A percentile compares a stretch with the other conserved stretches of the same genome.
Conservation (phyloP, 2,888 invertebrate genomes). For the Mamestra brassicae region DNA sequence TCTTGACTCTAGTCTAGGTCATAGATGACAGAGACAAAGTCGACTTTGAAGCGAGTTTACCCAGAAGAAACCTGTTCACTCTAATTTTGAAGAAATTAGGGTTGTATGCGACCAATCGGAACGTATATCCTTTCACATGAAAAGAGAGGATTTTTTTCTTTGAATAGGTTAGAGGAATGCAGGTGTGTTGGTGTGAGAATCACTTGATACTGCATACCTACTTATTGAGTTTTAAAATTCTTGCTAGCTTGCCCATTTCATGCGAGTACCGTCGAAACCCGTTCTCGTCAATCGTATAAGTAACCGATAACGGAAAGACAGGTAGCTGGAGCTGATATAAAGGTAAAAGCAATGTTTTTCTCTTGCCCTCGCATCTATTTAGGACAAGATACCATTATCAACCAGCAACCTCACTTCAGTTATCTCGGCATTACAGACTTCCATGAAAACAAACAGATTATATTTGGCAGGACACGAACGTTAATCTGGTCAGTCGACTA, state of each 20-base stretch:
- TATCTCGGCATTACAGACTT: slow-evolving; percentile 48
- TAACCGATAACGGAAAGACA: slow-evolving; percentile 27
- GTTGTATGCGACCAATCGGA: too few relatives aligned
- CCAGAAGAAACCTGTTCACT: too few relatives aligned
- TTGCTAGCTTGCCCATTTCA: slow-evolving; percentile 24
- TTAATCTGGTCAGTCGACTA: slow-evolving; percentile 45
- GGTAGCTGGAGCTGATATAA: slow-evolving; percentile 42
- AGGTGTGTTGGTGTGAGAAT: slow-evolving; percentile 9
- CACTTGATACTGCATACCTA: slow-evolving; percentile 9
- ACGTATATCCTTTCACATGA: too few relatives aligned
- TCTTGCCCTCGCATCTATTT: slow-evolving; percentile 18
- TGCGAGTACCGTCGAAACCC: slow-evolving; percentile 25
- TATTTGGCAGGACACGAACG: slow-evolving; percentile 51
- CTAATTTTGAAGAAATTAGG: too few relatives aligned
- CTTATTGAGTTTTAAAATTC: slow-evolving; percentile 11
- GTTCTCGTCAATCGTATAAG: slow-evolving; percentile 29
- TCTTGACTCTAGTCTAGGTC: too few relatives aligned
- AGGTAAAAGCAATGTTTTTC: slow-evolving; percentile 15
- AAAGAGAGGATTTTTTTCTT: neutral
- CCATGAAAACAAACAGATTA: slow-evolving; percentile 51
- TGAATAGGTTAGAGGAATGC: slow-evolving; percentile 1
- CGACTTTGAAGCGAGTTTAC: too few relatives aligned
- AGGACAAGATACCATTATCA: slow-evolving; percentile 52
- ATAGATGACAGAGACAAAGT: too few relatives aligned
- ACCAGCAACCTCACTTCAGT: slow-evolving; percentile 32